Conservation (phyloP, 2,797 vertebrate genomes). For the Neopelma chrysocephalum region DNA sequence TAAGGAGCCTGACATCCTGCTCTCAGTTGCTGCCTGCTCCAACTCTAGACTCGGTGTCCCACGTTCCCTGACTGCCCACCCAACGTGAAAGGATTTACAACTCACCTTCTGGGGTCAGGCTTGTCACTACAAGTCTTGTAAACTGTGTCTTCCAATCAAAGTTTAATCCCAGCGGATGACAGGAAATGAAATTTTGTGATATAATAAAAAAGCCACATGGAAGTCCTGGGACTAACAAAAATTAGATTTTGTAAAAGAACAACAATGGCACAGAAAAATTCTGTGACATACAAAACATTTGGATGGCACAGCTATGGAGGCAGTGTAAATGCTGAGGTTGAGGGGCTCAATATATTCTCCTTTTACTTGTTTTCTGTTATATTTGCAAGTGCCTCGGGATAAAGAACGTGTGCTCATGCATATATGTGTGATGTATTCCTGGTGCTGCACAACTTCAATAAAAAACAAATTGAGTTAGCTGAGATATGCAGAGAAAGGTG, state of each 20-base stretch:
- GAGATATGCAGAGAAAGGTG: not conserved
- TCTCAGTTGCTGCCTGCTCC: accelerated
- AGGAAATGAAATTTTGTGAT: constrained; percentile 38
- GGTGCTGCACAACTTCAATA: not conserved
- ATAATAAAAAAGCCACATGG: not conserved
- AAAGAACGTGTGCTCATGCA: not conserved
- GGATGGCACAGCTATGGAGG: not conserved
- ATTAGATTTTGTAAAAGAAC: not conserved
- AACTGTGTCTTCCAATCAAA: not conserved
- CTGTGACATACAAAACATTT: not conserved
- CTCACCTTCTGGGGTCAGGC: not conserved
- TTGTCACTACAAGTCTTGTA: not conserved
- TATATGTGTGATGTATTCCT: not conserved
- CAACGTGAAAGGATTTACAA: not conserved
- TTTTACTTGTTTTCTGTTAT: not conserved
- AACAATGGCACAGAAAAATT: not conserved
- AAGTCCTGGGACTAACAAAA: constrained; percentile 9
- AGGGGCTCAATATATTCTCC: not conserved
- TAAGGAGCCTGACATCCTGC: accelerated
- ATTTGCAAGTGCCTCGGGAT: not conserved
- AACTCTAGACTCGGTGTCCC: accelerated
- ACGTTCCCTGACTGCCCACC: accelerated
- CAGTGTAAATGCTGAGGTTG: not conserved
- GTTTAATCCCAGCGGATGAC: constrained; percentile 2
- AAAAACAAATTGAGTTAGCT: not conserved